Evolutionary conservation across 2,797 vertebrate species (phyloP).

Genomic region (Cygnus olor): DNA sequence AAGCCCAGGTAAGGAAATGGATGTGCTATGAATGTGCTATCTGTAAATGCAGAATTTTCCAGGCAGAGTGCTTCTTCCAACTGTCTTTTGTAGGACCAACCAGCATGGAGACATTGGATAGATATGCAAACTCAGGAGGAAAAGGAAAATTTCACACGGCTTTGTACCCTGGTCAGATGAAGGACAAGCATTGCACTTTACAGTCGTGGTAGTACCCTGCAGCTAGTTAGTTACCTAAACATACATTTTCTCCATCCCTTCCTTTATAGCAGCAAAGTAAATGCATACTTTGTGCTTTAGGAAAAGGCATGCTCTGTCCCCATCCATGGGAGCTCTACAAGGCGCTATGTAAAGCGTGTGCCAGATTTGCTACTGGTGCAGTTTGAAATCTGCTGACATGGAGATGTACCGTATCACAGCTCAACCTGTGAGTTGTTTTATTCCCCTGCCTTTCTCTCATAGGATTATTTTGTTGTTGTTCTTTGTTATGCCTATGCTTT

Average conservation of each 20-base stretch:
- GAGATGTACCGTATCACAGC: not conserved
- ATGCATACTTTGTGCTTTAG: not conserved
- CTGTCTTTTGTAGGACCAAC: not conserved
- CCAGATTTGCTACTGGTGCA: not conserved
- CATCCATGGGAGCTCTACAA: not conserved
- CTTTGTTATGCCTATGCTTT: not conserved
- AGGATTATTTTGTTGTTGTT: not conserved
- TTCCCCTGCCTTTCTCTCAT: not conserved
- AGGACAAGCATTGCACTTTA: not conserved
- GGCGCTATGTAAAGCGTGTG: not conserved
- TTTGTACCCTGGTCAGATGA: not conserved
- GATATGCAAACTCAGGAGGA: not conserved
- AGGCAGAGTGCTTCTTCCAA: not conserved
- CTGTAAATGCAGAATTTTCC: not conserved
- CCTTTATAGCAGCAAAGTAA: not conserved
- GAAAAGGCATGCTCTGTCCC: not conserved
- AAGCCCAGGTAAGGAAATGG: not conserved
- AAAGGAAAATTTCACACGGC: not conserved
- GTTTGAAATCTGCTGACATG: not conserved
- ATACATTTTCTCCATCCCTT: not conserved
- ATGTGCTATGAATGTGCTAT: not conserved
- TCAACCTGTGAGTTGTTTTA: not conserved
- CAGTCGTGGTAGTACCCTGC: not conserved
- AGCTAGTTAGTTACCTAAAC: not conserved
- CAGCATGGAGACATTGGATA: not conserved